Evolutionary conservation across 2,888 invertebrate genomes (phyloP), one percentile per base, ranked within the genome.

Genomic region (Schizotus pectinicornis): DNA sequence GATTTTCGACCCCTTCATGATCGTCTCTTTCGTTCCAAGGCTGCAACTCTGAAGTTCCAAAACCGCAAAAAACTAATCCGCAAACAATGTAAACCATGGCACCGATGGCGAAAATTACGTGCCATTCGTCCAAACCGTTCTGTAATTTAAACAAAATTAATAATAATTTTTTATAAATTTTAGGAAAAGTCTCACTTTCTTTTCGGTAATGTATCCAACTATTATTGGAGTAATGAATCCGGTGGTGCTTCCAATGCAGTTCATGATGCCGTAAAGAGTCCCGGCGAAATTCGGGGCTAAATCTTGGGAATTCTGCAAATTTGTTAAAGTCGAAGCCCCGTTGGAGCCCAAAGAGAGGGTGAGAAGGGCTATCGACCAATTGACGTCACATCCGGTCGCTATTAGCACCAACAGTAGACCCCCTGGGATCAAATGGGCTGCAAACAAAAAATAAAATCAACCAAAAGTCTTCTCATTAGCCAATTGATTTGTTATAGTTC

Each of bases 91-190:
- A 92, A 0, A 88, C 83, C 0, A 82, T 81, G 0, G 89, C 88
- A 0, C 91, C 91, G 31, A 90, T 88, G 68, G 87, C 82, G 73
- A 91, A 91, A 47, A 91, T 85, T 30, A 84, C 83, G 46, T 89
- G 85, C 91, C 91, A 92, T 75, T 91, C 86, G 13, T 84, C 81
- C 50, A 91, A 82, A n/a, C 89, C 88, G 64, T 89, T 91, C 90
- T 91, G 74, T n/a, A 81, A 81, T 59, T 49, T 56, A 55, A 59
- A 59, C n/a, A 30, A 2, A 9, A 13, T 36, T 9, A 54, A 8
- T n/a, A 37, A 11, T 31, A 33, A 13, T 41, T n/a, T 13, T n/a
- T 6, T 7, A 3, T 31, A n/a, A 14, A 8, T 31, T 11, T 51
- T 39, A 31, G 42, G 5, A 31, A 31, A 54, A n/a, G 33, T 63